Percentiles rank a stretch among this genome's conserved stretches.
These are phyloP conservation scores for Drosophila littoralis DNA, from an alignment of 1,140 invertebrate species.

Conservation along the genomic window DNA sequence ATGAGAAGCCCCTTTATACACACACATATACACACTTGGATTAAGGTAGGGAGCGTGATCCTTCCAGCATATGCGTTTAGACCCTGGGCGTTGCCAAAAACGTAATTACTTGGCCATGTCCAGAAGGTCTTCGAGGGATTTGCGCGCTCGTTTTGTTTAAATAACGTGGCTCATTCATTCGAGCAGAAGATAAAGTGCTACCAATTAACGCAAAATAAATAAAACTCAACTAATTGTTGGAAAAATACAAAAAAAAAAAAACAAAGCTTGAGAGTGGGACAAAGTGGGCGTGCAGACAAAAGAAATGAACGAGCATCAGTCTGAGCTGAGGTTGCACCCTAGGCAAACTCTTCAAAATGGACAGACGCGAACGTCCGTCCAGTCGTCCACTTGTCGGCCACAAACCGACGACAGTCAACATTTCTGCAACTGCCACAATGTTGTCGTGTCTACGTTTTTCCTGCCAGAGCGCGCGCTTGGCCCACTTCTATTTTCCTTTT, in stretches of 20 bases:
- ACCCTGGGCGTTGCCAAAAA: slow-evolving; percentile 35
- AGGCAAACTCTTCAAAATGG: slow-evolving; percentile 62
- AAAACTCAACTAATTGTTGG: slow-evolving; percentile 84
- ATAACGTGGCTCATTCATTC: slow-evolving; percentile 80
- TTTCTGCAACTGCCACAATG: slow-evolving; percentile 82
- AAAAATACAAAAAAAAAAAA: slow-evolving; percentile 20
- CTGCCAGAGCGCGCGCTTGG: slow-evolving; percentile 34
- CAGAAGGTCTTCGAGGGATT: slow-evolving; percentile 72
- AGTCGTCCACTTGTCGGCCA: slow-evolving; percentile 58
- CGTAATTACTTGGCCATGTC: slow-evolving; percentile 73
- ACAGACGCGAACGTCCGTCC: slow-evolving; percentile 27
- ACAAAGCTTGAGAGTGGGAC: not conserved
- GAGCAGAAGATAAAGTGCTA: slow-evolving; percentile 82
- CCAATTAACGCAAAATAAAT: slow-evolving; percentile 84
- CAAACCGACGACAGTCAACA: slow-evolving; percentile 67
- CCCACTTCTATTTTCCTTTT: slow-evolving; percentile 63
- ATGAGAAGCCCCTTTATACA: slow-evolving; percentile 66
- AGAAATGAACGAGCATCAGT: slow-evolving; percentile 54
- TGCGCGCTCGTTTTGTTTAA: slow-evolving; percentile 66
- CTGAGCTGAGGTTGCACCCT: slow-evolving; percentile 38
- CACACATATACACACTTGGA: slow-evolving; percentile 40
- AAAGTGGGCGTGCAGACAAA: slow-evolving; percentile 23
- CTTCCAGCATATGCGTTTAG: slow-evolving; percentile 35
- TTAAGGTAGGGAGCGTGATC: slow-evolving; percentile 47
- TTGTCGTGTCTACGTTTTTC: slow-evolving; percentile 60